A percentile compares a stretch with the other conserved stretches of the same genome.
phyloP scores from a whole-genome alignment of 2,113 vertebrate genomes.

The Sphaerodactylus townsendi region DNA sequence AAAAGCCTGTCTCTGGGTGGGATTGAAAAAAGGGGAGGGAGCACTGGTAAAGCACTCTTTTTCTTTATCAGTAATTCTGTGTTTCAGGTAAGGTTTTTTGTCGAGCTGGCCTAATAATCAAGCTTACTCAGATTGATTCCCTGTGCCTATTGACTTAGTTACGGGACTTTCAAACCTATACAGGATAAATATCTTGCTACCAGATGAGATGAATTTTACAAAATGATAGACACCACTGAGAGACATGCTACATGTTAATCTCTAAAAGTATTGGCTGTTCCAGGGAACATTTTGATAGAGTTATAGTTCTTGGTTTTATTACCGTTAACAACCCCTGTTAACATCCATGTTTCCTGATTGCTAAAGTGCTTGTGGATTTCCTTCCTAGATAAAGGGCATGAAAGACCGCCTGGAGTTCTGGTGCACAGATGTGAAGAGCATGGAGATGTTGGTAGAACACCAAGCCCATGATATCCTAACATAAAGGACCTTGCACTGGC shows the following conservation, averaged over 20 bases:
- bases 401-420: conserved; percentile 95
- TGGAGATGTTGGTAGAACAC: conserved; percentile 97
- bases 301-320: neutral
- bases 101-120: neutral
- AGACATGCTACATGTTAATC: neutral
- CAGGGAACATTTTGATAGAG: neutral
- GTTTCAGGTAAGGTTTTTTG: neutral
- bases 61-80: neutral
- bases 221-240: neutral
- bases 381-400: conserved; percentile 93
- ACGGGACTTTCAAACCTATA: neutral
- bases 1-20: neutral
- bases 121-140: neutral
- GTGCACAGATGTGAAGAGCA: conserved; percentile 95
- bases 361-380: neutral
- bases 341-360: rapidly evolving
- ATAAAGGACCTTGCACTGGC: conserved; percentile 59
- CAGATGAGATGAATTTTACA: neutral
- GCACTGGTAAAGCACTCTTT: neutral
- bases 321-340: neutral
- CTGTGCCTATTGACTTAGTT: neutral
- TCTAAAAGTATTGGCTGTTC: neutral
- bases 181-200: neutral
- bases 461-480: conserved; percentile 98
- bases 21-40: neutral